These are phyloP conservation scores for Huso huso DNA, from an alignment of 2,797 vertebrate genomes.

Conservation along the genomic window DNA sequence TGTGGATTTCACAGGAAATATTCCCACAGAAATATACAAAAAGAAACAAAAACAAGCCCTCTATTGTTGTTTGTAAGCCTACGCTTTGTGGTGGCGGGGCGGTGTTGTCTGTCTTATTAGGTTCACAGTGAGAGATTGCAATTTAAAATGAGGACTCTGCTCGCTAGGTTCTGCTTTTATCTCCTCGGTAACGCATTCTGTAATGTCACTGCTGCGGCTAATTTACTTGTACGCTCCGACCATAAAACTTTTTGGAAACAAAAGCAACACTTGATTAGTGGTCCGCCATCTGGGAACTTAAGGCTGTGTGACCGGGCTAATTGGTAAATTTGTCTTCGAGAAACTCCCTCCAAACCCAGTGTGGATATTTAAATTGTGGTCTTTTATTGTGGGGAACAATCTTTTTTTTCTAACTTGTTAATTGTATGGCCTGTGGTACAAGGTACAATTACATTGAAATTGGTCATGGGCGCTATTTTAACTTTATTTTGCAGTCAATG, in stretches of 20 bases:
- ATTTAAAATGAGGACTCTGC: slow-evolving; percentile 4
- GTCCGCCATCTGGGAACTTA: slow-evolving; percentile 44
- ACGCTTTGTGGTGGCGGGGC: background rate
- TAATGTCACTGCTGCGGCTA: slow-evolving; percentile 11
- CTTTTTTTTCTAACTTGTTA: slow-evolving; percentile 1
- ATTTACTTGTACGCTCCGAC: slow-evolving; percentile 37
- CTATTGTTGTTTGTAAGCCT: background rate
- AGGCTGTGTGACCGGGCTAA: slow-evolving; percentile 49
- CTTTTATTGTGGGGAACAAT: slow-evolving; percentile 14
- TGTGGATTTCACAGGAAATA: slow-evolving; percentile 1
- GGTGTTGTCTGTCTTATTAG: slow-evolving; percentile 1
- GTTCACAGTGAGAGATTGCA: background rate
- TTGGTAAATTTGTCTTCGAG: slow-evolving; percentile 37
- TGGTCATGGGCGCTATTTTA: too few species aligned
- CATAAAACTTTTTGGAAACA: slow-evolving; percentile 53
- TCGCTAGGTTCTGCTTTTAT: slow-evolving; percentile 11
- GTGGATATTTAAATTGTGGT: slow-evolving; percentile 25
- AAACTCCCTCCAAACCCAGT: slow-evolving; percentile 17
- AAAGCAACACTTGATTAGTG: slow-evolving; percentile 51
- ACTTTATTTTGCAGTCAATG: too few species aligned
- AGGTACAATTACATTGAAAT: too few species aligned
- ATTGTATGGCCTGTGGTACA: too few species aligned
- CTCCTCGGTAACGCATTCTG: slow-evolving; percentile 22
- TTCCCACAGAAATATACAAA: slow-evolving; percentile 17
- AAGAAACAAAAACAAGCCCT: background rate